A percentile compares a stretch with the other conserved stretches of the same genome.
These are phyloP conservation scores for Caenorhabditis drosophilae DNA, from an alignment of 2,888 invertebrate species.

Conservation along the genomic window DNA sequence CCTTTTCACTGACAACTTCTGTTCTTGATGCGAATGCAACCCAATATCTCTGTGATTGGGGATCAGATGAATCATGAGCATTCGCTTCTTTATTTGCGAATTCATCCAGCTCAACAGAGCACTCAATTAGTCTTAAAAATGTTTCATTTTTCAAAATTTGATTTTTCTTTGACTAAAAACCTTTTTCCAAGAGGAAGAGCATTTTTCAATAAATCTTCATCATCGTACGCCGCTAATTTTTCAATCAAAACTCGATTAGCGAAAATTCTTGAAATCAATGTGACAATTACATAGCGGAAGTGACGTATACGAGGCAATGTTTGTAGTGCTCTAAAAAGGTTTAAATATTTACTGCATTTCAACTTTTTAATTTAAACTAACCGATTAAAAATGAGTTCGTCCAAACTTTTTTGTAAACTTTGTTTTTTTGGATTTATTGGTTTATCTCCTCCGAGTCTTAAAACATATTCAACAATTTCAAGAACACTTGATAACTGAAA, in stretches of 20 bases:
- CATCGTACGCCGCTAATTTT: constrained; percentile 69
- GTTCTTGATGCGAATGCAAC: constrained; percentile 50
- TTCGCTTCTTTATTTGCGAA: constrained; percentile 53
- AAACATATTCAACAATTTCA: constrained; percentile 54
- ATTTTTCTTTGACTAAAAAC: not conserved
- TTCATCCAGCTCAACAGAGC: constrained; percentile 53
- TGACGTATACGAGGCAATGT: constrained; percentile 82
- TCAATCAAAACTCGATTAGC: constrained; percentile 78
- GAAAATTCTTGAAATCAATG: constrained; percentile 78
- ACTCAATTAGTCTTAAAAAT: constrained; percentile 40
- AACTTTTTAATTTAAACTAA: not conserved
- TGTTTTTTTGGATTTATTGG: not conserved
- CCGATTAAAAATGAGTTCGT: constrained; percentile 29
- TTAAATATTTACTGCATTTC: too few species aligned
- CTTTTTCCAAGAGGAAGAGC: constrained; percentile 51
- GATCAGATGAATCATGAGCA: constrained; percentile 28
- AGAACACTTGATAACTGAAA: constrained; percentile 50
- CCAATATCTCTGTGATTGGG: constrained; percentile 50
- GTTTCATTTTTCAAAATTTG: constrained; percentile 3
- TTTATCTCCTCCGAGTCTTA: constrained; percentile 57
- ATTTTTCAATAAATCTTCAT: constrained; percentile 49
- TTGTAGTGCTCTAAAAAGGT: constrained; percentile 73
- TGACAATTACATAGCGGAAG: constrained; percentile 82
- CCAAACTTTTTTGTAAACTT: constrained; percentile 12
- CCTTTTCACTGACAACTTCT: constrained; percentile 58